Evolutionary conservation across 2,888 invertebrate species (phyloP).

Genomic region (Eulithis prunata): DNA sequence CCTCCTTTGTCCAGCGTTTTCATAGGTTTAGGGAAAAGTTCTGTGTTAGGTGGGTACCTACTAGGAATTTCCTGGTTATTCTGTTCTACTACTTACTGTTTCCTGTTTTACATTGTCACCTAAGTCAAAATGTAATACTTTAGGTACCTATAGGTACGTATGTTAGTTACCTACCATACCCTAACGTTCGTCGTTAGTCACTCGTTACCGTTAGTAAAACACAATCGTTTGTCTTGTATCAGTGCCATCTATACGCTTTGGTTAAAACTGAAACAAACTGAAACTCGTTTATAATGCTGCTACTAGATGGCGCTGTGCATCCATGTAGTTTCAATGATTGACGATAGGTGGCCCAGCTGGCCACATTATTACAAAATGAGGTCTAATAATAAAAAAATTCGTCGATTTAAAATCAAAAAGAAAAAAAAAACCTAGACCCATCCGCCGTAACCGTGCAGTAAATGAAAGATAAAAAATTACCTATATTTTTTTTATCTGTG

Average conservation of each 20-base stretch:
- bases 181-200: too few relatives aligned
- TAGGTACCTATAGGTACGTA: too few relatives aligned
- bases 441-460: too few relatives aligned
- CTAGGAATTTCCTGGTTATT: too few relatives aligned
- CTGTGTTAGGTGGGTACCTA: background rate
- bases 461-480: background rate
- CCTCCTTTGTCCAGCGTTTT: background rate
- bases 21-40: background rate
- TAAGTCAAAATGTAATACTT: too few relatives aligned
- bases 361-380: background rate
- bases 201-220: too few relatives aligned
- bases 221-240: background rate
- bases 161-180: too few relatives aligned
- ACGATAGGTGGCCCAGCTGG: background rate
- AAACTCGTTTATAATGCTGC: background rate
- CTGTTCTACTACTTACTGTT: too few relatives aligned
- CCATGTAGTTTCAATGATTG: background rate
- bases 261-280: background rate
- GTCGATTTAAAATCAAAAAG: too few relatives aligned
- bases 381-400: too few relatives aligned
- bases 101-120: too few relatives aligned
- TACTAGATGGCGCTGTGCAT: slow-evolving; percentile 1
- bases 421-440: too few relatives aligned
- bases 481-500: slow-evolving; percentile 20
- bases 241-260: slow-evolving; percentile 3